Evolutionary conservation across 2,797 vertebrate species (phyloP).

Genomic region (Onychomys torridus): DNA sequence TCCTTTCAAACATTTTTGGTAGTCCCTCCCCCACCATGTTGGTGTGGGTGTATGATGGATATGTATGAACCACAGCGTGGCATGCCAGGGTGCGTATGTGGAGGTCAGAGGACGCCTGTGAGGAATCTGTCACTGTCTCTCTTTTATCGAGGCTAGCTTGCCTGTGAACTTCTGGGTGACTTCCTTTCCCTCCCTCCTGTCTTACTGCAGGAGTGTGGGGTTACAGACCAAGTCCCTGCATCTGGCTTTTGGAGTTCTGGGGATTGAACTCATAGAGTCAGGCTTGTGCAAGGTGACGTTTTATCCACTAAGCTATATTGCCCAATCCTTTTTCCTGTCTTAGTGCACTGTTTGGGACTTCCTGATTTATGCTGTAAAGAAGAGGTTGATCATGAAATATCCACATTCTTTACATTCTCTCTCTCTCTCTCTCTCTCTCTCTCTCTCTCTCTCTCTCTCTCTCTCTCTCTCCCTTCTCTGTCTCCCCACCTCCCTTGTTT

Average conservation of each 20-base stretch:
- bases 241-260: neutral
- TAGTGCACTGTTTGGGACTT: neutral
- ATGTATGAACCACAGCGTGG: rapidly evolving
- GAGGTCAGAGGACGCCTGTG: neutral
- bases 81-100: neutral
- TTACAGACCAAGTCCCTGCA: neutral
- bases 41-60: neutral
- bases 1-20: neutral
- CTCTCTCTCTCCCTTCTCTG: neutral
- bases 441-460: no score
- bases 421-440: no score
- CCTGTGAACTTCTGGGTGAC: neutral
- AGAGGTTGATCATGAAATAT: neutral
- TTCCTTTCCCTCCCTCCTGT: neutral
- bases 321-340: neutral
- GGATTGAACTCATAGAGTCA: neutral
- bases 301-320: neutral
- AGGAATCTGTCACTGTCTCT: neutral
- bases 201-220: neutral
- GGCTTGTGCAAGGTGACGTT: neutral
- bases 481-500: no score
- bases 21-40: neutral
- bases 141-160: neutral
- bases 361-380: neutral
- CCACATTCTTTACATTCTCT: neutral